Evolutionary conservation across 1,140 invertebrate genomes (phyloP), one percentile per base, ranked within the genome.

Genomic region (Eriosoma lanigerum): DNA sequence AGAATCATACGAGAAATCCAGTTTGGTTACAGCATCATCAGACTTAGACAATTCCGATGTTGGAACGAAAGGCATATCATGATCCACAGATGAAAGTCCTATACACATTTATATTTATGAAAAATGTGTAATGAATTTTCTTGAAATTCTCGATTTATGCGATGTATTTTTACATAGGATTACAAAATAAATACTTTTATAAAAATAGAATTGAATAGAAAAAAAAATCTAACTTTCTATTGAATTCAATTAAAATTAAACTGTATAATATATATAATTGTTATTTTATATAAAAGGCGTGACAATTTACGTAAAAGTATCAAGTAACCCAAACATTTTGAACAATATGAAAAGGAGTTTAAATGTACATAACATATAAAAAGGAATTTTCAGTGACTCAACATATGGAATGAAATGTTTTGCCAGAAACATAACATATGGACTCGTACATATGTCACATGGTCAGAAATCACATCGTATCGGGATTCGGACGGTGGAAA

Each of bases 1-100:
- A 38, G 50, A 50, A 19, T 72, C 54, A 72, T 81, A 60, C 5
- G 12, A 3, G 6, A 48, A 58, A 3, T 73, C 32, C 50, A 81
- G 24, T 21, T 76, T 44, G 32, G 10, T 24, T 12, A 10, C n/a
- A 21, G 15, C 21, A 48, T 46, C 15, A 19, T 29, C 38, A 46
- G 54, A 24, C 17, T 60, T 48, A 19, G 56, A 62, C 44, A 56
- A 58, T 62, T 78, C 75, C 10, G 72, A 54, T 58, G 17, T 60
- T 58, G 66, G 44, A 60, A 81, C 26, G 38, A 52, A 66, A 68
- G 66, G 46, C 17, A 66, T 8, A 82, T n/a, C n/a, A n/a, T 62
- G 19, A 81, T 56, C 50, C 58, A 56, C 80, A 44, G 48, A 70
- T 78, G 62, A 82, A 48, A 80, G 68, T 52, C 62, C 58, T 80